Percentiles rank a stretch among this genome's conserved stretches.
These are phyloP conservation scores for Cryptophagus acutangulus DNA, from an alignment of 2,888 invertebrate species.

Conservation along the genomic window DNA sequence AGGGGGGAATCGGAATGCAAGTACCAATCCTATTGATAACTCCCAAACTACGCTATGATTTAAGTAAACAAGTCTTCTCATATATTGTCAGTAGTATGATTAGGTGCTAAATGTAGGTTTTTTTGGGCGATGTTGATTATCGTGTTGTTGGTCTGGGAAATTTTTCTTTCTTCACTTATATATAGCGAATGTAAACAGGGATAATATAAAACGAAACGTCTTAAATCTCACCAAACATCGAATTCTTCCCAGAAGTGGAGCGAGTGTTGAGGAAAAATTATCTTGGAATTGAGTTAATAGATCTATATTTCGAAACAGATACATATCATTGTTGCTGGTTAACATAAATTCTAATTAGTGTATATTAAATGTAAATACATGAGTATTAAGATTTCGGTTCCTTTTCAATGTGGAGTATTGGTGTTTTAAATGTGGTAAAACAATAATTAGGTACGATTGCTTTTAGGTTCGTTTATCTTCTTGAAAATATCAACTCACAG, in stretches of 20 bases:
- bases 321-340: slow-evolving; percentile 36
- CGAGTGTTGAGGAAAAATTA: neutral
- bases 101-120: too few relatives aligned
- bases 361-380: slow-evolving; percentile 15
- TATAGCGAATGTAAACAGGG: too few relatives aligned
- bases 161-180: too few relatives aligned
- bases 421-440: slow-evolving; percentile 29
- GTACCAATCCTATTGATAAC: slow-evolving; percentile 36
- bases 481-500: slow-evolving; percentile 15
- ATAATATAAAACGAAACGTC: too few relatives aligned
- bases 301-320: slow-evolving; percentile 13
- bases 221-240: too few relatives aligned
- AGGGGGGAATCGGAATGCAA: slow-evolving; percentile 46
- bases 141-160: too few relatives aligned
- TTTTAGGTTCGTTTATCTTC: slow-evolving; percentile 5
- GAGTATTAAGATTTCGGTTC: slow-evolving; percentile 19
- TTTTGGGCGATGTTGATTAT: too few relatives aligned
- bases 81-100: neutral
- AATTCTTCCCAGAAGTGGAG: slow-evolving; percentile 15
- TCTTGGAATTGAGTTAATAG: neutral
- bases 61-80: slow-evolving; percentile 7
- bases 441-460: slow-evolving; percentile 34
- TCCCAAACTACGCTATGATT: slow-evolving; percentile 43
- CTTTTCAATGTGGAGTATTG: neutral
- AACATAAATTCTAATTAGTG: slow-evolving; percentile 8